Evolutionary conservation across 1,140 invertebrate genomes (phyloP), one percentile per base, ranked within the genome.

Genomic region (Batillaria attramentaria): DNA sequence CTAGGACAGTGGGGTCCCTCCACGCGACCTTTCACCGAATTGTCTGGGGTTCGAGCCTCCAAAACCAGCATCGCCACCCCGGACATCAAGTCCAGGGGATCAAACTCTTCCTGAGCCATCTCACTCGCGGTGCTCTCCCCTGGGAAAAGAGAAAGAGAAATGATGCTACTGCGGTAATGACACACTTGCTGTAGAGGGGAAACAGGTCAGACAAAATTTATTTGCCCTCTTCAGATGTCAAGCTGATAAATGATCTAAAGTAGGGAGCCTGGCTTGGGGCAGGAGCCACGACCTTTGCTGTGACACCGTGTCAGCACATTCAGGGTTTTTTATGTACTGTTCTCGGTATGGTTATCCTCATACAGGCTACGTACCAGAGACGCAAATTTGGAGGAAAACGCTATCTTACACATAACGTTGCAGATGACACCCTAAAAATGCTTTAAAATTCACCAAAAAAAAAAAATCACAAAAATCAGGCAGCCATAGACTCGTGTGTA

Each of bases 1-100:
- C 31, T 24, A 10, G 72, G 76, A 90, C 94, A 95, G 86, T 95
- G 95, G 8, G 94, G 94, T 31, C 95, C 95, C 88, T 95, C 94
- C 80, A 93, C 93, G 88, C 94, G 94, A n/a, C 94, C 94, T 81
- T 93, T 93, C 74, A 92, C 91, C 82, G 92, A 92, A 31, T 82
- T 57, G 72, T 89, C 88, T 41, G 94, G 94, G 39, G 93, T 93
- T 69, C 94, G 91, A 42, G 94, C 94, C 88, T 95, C 94, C 78
- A 93, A 92, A 35, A 95, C 93, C 85, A 95, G 90, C 84, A 94
- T 92, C 83, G 94, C 94, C 50, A 93, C 80, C 76, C 91, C 90
- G 16, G 89, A 85, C 87, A 94, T 93, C 84, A 94, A 91, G 81
- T 93, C 93, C 78, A 87, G 83, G 5, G 92, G 91, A 78, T 94